Evolutionary conservation across 2,888 invertebrate species (phyloP), one percentile per base, ranked within the genome.

Genomic region (Stenodera caucasica): DNA sequence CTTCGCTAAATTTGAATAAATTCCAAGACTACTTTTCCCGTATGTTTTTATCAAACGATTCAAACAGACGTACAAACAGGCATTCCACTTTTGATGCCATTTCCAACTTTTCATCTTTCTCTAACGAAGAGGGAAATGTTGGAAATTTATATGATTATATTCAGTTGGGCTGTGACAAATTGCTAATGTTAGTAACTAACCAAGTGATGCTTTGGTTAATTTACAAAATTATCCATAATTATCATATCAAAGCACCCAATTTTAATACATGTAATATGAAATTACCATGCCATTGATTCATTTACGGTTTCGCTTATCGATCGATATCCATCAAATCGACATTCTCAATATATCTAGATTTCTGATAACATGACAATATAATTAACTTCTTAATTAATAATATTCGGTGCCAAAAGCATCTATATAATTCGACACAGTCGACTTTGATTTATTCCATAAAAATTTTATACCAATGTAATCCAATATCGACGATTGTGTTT

Each of bases 171-270:
- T 45, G 21, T 45, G 45, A 45, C 45, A 45, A 45, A 45, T 45
- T 21, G 9, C 11, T 21, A 21, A 45, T 45, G 45, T 45, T 45
- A 45, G 21, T 21, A 21, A 45, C 45, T 21, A 45, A 21, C 21
- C 45, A 21, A 45, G 12, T 45, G 52, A 8, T 32, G 32, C 32
- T 21, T 35, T 52, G 33, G 33, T 32, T 30, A 35, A 52, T 33
- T 33, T 18, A 35, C 32, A 52, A n/a, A 26, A 52, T 33, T 52
- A 33, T 30, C 32, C 32, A 52, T 21, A 58, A 61, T 61, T 61
- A 61, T 45, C 61, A 61, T 61, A 61, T 61, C 61, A 61, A 61
- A 61, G 61, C 58, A 45, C 53, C 21, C 52, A 61, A 57, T 61
- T 61, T 61, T 58, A 55, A 54, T 61, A 6, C 21, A 33, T 2